A percentile compares a stretch with the other conserved stretches of the same genome.
phyloP scores from a whole-genome alignment of 2,888 invertebrate species.

The Acanthoscelides obtectus region DNA sequence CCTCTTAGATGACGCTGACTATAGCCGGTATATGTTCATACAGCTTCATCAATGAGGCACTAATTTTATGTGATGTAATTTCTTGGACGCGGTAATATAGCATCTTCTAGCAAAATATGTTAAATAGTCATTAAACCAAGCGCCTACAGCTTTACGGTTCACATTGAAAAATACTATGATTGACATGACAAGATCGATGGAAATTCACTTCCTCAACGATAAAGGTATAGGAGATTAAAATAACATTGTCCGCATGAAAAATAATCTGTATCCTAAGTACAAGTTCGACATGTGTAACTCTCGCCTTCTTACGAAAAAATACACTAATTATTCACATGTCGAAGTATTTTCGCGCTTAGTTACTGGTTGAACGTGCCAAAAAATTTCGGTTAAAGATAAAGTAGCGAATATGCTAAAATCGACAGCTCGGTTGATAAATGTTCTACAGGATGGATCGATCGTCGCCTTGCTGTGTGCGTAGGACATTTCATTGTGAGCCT shows the following conservation, averaged over 20 bases:
- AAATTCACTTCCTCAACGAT: too few relatives aligned
- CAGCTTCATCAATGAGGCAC: too few relatives aligned
- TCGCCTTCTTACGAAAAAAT: neutral
- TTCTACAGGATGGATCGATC: neutral
- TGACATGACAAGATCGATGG: too few relatives aligned
- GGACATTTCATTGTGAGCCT: neutral
- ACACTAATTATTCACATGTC: neutral
- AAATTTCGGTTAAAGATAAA: neutral
- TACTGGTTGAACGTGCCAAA: neutral
- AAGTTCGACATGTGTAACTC: neutral
- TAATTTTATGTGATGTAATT: too few relatives aligned
- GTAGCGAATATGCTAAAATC: neutral
- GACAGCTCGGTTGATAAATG: neutral
- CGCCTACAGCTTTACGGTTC: too few relatives aligned
- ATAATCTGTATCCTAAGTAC: neutral
- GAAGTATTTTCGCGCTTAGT: neutral
- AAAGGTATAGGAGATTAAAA: too few relatives aligned
- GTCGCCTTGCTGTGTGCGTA: neutral
- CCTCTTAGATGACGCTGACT: too few relatives aligned
- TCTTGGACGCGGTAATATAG: too few relatives aligned
- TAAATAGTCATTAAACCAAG: too few relatives aligned
- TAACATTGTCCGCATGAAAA: neutral
- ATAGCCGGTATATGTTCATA: too few relatives aligned
- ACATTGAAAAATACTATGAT: too few relatives aligned
- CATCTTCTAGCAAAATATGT: too few relatives aligned